These are phyloP conservation scores for Gulo gulo DNA, from an alignment of 2,113 vertebrate species.

Conservation along the genomic window DNA sequence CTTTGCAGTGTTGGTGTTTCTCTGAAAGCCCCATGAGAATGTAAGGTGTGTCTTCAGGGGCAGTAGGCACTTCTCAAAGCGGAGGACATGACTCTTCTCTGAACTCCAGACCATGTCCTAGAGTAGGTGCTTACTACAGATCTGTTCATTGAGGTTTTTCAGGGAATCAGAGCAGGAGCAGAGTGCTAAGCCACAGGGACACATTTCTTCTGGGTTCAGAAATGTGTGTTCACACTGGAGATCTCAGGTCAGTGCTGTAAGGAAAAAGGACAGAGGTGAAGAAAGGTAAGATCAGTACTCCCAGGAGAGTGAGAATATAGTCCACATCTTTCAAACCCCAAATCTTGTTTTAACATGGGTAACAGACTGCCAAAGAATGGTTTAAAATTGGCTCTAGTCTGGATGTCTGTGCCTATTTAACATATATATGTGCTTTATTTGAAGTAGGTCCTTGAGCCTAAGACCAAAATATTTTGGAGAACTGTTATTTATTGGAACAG, in stretches of 20 bases:
- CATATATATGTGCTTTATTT: background rate
- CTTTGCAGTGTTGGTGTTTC: fast-evolving
- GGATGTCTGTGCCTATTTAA: background rate
- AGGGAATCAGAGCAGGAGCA: no score
- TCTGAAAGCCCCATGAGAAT: background rate
- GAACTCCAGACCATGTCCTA: background rate
- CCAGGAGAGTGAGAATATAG: background rate
- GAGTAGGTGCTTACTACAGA: fast-evolving
- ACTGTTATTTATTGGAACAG: background rate
- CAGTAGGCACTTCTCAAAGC: fast-evolving
- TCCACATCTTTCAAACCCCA: background rate
- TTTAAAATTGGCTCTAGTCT: background rate
- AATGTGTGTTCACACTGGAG: background rate
- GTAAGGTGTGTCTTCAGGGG: fast-evolving
- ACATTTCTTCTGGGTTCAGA: background rate
- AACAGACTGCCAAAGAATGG: background rate
- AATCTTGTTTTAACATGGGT: no score
- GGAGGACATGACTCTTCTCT: background rate
- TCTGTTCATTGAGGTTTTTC: fast-evolving
- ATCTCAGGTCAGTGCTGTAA: background rate
- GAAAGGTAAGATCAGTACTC: background rate
- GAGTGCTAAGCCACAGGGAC: fast-evolving
- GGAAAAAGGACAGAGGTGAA: fast-evolving
- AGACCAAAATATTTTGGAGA: background rate
- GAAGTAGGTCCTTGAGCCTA: background rate